phyloP scores from a whole-genome alignment of 2,797 vertebrate genomes.

The Neosilurus mollespiculum region DNA sequence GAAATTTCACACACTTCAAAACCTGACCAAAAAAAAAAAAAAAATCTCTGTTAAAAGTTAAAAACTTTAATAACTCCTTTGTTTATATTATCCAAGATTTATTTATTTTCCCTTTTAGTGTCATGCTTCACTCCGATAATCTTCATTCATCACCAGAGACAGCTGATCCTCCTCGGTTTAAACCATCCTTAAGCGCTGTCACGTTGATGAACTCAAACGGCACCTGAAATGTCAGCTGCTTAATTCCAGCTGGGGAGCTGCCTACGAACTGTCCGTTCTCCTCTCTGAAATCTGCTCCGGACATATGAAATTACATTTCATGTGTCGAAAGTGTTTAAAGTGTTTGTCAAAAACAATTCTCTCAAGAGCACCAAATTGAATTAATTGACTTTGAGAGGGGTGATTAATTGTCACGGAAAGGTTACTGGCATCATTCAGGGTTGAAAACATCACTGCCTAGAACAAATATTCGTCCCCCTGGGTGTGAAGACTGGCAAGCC shows the following conservation, averaged over 20 bases:
- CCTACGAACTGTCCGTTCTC: conserved; percentile 36
- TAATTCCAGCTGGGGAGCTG: conserved; percentile 51
- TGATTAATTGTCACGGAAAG: conserved; percentile 40
- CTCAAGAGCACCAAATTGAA: conserved; percentile 45
- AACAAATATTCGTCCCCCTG: conserved; percentile 32
- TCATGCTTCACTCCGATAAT: conserved; percentile 40
- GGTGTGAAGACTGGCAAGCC: conserved; percentile 20
- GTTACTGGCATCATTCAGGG: conserved; percentile 26
- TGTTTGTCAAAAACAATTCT: conserved; percentile 36
- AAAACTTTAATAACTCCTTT: conserved; percentile 36
- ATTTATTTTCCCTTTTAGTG: conserved; percentile 49
- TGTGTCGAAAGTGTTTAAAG: conserved; percentile 45
- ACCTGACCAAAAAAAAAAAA: not conserved
- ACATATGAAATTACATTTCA: conserved; percentile 45
- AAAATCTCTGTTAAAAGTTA: conserved; percentile 35
- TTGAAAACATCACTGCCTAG: conserved; percentile 32
- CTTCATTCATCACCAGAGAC: conserved; percentile 40
- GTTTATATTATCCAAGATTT: conserved; percentile 47
- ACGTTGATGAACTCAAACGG: conserved; percentile 49
- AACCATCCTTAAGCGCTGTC: conserved; percentile 48
- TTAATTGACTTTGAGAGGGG: conserved; percentile 49
- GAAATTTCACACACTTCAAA: not conserved
- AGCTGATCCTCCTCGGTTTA: conserved; percentile 53
- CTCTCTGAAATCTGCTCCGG: conserved; percentile 34
- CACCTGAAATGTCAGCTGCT: conserved; percentile 56